Conservation (phyloP, 2,797 vertebrate genomes). For the Eidolon dupreanum region DNA sequence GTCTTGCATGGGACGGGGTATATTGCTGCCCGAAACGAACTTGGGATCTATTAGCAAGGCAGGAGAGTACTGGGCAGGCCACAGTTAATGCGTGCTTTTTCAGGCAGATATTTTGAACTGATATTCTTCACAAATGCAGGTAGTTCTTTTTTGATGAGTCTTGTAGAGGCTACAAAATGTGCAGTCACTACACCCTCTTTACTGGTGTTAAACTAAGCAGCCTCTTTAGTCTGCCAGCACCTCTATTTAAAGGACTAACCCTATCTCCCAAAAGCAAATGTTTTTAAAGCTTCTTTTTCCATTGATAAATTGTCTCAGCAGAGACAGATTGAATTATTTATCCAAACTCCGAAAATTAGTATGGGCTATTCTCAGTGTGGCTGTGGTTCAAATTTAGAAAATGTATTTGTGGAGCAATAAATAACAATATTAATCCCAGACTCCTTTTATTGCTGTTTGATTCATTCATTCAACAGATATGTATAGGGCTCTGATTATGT, state of each 20-base stretch:
- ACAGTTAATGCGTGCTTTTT: rapidly evolving
- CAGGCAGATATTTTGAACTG: not conserved
- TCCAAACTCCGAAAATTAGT: constrained; percentile 74
- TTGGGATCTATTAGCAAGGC: not conserved
- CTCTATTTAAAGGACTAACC: constrained; percentile 82
- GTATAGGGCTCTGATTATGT: not conserved
- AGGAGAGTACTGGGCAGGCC: not conserved
- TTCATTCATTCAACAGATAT: constrained; percentile 48
- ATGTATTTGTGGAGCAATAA: constrained; percentile 63
- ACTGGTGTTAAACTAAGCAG: constrained; percentile 74
- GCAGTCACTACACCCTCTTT: not conserved
- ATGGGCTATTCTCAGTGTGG: constrained; percentile 70
- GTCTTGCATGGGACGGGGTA: not conserved
- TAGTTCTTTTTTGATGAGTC: not conserved
- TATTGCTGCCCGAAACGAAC: not conserved
- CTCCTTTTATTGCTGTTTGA: constrained; percentile 71
- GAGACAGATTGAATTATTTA: constrained; percentile 83
- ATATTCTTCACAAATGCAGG: not conserved
- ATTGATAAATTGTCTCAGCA: constrained; percentile 78
- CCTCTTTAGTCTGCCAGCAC: constrained; percentile 75
- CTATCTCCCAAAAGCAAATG: constrained; percentile 81
- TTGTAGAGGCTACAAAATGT: not conserved
- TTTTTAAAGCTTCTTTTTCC: constrained; percentile 79
- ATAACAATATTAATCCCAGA: constrained; percentile 63
- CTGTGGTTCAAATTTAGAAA: constrained; percentile 78